Percentiles rank a stretch among this genome's conserved stretches.
Evolutionary conservation across 2,888 invertebrate genomes (phyloP).

Genomic region (Pocota personata): DNA sequence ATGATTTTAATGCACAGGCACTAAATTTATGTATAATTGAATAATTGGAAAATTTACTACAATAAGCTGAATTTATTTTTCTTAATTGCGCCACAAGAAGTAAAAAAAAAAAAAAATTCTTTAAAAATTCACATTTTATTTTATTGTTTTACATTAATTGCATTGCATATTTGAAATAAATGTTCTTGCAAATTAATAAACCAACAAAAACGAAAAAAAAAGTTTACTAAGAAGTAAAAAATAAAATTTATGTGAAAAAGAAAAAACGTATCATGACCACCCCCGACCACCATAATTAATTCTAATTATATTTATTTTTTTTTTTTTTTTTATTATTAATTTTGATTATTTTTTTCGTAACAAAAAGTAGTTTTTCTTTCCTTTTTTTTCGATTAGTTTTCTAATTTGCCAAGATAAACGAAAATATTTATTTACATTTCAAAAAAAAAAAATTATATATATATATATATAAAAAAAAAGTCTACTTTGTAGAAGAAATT

Average conservation of each 20-base stretch:
- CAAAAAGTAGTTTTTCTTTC: conserved; percentile 54
- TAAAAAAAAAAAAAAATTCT: conserved; percentile 30
- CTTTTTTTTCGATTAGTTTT: conserved; percentile 58
- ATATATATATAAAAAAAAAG: not conserved
- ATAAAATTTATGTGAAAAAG: conserved; percentile 70
- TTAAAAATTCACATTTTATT: conserved; percentile 69
- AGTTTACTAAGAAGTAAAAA: conserved; percentile 46
- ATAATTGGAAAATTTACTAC: conserved; percentile 29
- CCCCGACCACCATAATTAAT: conserved; percentile 70
- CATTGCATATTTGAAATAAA: conserved; percentile 64
- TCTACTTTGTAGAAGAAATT: conserved; percentile 49
- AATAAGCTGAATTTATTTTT: conserved; percentile 71
- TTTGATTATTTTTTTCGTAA: conserved; percentile 47
- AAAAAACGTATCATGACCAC: conserved; percentile 69
- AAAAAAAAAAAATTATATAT: not conserved
- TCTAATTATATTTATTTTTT: conserved; percentile 57
- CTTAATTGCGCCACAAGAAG: conserved; percentile 71
- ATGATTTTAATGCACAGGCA: conserved; percentile 66
- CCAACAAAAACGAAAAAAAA: conserved; percentile 44
- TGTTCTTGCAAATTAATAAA: conserved; percentile 68
- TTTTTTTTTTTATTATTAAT: conserved; percentile 29
- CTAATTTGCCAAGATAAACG: conserved; percentile 55
- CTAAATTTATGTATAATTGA: conserved; percentile 47
- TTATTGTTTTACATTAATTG: conserved; percentile 69
- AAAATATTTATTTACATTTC: conserved; percentile 66